Base-by-base conservation (phyloP, 2,888 invertebrate species). In the Polydrusus pterygomalis region DNA sequence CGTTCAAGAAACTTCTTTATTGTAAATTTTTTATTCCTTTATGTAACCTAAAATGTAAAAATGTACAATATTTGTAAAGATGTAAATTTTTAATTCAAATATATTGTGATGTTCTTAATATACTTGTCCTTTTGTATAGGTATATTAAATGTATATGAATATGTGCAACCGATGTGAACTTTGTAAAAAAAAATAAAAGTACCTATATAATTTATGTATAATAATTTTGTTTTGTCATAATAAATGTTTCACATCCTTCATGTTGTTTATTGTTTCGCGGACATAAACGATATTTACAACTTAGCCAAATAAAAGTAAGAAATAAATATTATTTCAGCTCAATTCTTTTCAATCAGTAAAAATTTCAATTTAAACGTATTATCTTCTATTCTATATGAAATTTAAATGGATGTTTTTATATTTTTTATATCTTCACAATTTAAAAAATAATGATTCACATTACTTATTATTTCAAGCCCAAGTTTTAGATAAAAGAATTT, bases 201-300 rank as follows among this genome's bases (percentile, higher is more conserved):
- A 81, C 20, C 51, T 83, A 83, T 82, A 82, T 83, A 80, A 84
- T 83, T 84, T 86, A 86, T 84, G 85, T 85, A 85, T 85, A 85
- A 82, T 85, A 83, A 83, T 80, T 78, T 86, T 85, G 87, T 87
- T 86, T 87, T 87, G 86, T 87, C 84, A 84, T 70, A 86, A 87
- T 87, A 87, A 87, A 87, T 87, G 87, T 87, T 87, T 85, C 85
- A 85, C 84, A 84, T 79, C 74, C 63, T 64, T 25, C 51, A 38
- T 49, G 20, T 67, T 17, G 18, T 45, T 60, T 30, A 38, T 70
- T 45, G 2, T 25, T 25, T 25, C 25, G 25, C 5, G 25, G 2
- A 25, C 1, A 25, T 25, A 25, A 25, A 25, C 25, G 5, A 25
- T 25, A 25, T 25, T 25, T 25, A 25, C 25, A 3, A 25, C 25